Conservation (phyloP, 2,797 vertebrate genomes). For the Cuniculus paca region DNA sequence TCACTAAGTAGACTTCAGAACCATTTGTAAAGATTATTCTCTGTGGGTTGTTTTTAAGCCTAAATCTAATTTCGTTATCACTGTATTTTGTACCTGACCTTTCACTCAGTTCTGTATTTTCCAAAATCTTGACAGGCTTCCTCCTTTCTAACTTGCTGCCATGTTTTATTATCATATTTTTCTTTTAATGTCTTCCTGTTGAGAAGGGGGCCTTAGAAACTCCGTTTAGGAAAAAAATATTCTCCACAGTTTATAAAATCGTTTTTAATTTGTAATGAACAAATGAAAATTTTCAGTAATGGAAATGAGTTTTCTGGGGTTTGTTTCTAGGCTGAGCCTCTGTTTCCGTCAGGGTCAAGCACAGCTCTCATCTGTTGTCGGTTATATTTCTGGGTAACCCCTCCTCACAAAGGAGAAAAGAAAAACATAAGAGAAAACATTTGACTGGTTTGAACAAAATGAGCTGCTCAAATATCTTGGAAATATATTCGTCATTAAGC, state of each 20-base stretch:
- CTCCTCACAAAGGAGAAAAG: background rate
- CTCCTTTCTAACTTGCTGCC: slow-evolving; percentile 27
- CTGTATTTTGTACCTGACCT: slow-evolving; percentile 22
- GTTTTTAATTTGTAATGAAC: slow-evolving; percentile 11
- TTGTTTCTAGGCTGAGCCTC: slow-evolving; percentile 36
- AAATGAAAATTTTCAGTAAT: slow-evolving; percentile 54
- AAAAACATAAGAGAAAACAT: background rate
- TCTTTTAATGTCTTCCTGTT: slow-evolving; percentile 15
- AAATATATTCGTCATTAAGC: slow-evolving; percentile 13
- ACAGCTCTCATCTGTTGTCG: background rate
- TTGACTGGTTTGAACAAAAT: slow-evolving; percentile 20
- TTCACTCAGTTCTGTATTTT: slow-evolving; percentile 14
- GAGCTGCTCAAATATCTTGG: slow-evolving; percentile 11
- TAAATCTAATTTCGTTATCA: slow-evolving; percentile 45
- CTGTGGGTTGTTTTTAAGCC: background rate
- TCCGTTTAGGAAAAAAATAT: slow-evolving; percentile 2
- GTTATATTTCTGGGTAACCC: slow-evolving; percentile 23
- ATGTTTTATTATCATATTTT: slow-evolving; percentile 28
- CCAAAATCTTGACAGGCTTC: background rate
- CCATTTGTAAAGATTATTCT: slow-evolving; percentile 50
- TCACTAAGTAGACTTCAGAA: slow-evolving; percentile 1
- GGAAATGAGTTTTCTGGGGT: background rate
- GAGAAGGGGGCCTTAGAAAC: background rate
- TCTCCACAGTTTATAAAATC: background rate
- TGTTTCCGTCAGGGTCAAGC: slow-evolving; percentile 33